Evolutionary conservation across 2,888 invertebrate genomes (phyloP), one percentile per base, ranked within the genome.

Genomic region (Uloborus plumipes): DNA sequence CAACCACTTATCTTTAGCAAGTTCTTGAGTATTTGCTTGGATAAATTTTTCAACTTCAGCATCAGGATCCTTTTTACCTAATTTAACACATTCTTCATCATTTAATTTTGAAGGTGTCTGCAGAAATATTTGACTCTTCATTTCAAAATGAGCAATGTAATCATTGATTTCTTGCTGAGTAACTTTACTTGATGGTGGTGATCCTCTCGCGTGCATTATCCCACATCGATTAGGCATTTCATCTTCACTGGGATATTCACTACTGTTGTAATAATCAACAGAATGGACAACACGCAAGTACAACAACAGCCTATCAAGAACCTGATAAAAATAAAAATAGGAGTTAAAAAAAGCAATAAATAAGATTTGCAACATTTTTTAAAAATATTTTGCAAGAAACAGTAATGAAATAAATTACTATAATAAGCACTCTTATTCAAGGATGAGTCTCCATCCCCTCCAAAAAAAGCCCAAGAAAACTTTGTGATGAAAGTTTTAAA

Each of bases 151-250:
- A 82, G 87, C 87, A 55, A 89, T 89, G 88, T 90, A 91, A 47
- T 91, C 90, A 84, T 88, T 89, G 72, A 90, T 87, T 76, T 90
- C 90, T 82, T 88, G 88, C 65, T 89, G 88, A 13, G 89, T 88
- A 70, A 89, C 88, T 90, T 96, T 96, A 74, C 94, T 93, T 13
- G 93, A 92, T 0, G 98, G 97, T 0, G 95, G 92, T 14, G 94
- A 93, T 2, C 98, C 98, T 66, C 99, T 92, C 0, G 97, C 97
- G 88, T 99, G 99, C 92, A 99, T 95, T 86, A 99, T 97, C 14
- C 99, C 99, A 89, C 99, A 98, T 53, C 98, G 92, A 89, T 99
- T 99, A 0, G 99, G 99, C 99, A 99, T 99, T 89, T 98, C 98
- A 89, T 99, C 99, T 89, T 99, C 99, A 87, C 98, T 97, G 0